Percentiles rank a stretch among this genome's conserved stretches.
phyloP scores from a whole-genome alignment of 2,113 vertebrate species.

The Centropristis striata region DNA sequence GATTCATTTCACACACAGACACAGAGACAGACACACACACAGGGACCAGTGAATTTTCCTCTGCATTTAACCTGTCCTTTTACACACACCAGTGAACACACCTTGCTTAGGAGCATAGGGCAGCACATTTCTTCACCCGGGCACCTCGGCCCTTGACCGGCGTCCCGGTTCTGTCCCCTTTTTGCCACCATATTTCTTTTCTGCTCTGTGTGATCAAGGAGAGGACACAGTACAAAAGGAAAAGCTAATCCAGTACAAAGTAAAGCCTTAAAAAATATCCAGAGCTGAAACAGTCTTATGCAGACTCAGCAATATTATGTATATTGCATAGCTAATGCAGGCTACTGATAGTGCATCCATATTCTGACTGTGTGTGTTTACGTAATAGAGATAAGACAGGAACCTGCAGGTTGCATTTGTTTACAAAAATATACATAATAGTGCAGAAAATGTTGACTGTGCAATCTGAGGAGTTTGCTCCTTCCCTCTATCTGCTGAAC shows the following conservation, averaged over 20 bases:
- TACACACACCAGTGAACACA: no score
- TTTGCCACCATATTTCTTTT: neutral
- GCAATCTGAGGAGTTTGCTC: neutral
- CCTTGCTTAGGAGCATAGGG: no score
- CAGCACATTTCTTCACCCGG: no score
- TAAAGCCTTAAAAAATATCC: neutral
- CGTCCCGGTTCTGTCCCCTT: neutral
- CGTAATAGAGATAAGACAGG: neutral
- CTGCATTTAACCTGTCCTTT: no score
- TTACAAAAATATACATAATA: slow-evolving; percentile 23
- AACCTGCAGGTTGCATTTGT: neutral
- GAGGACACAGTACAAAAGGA: neutral
- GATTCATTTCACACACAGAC: no score
- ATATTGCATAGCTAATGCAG: neutral
- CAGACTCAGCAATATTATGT: neutral
- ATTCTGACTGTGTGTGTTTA: neutral
- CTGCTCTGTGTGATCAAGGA: slow-evolving; percentile 1
- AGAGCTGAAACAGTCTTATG: slow-evolving; percentile 1
- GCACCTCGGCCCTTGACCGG: no score
- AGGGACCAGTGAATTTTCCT: no score
- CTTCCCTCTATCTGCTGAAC: neutral
- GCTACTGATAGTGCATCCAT: neutral
- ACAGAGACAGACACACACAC: no score
- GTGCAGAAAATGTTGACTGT: neutral
- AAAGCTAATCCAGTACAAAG: neutral